Evolutionary conservation across 2,888 invertebrate species (phyloP).

Genomic region (Leptarthrus brevirostris): DNA sequence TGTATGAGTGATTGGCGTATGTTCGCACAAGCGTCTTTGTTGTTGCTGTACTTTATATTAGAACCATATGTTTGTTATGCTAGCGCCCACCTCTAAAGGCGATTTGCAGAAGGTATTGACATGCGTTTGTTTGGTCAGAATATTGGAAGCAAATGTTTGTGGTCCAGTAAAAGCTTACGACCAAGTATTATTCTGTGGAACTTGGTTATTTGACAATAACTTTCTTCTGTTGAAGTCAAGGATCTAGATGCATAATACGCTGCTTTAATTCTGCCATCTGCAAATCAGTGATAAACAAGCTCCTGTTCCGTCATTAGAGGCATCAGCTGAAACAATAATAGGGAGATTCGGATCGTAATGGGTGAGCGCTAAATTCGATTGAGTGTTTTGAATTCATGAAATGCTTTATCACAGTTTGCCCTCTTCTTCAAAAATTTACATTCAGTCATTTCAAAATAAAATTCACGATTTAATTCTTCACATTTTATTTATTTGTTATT

Average conservation of each 20-base stretch:
- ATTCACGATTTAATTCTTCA: no score
- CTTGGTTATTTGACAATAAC: slow-evolving; percentile 59
- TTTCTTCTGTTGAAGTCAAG: slow-evolving; percentile 58
- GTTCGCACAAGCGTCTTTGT: background rate
- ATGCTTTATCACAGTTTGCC: no score
- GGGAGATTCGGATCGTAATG: background rate
- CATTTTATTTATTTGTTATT: no score
- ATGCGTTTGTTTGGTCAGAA: slow-evolving; percentile 45
- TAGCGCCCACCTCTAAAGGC: slow-evolving; percentile 46
- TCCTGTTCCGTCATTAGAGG: slow-evolving; percentile 31
- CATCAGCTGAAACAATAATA: slow-evolving; percentile 43
- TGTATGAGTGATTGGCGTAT: no score
- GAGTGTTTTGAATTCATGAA: no score
- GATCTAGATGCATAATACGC: slow-evolving; percentile 56
- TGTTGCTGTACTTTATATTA: background rate
- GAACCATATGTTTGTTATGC: slow-evolving; percentile 18
- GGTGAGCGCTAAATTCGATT: no score
- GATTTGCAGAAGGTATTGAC: slow-evolving; percentile 29
- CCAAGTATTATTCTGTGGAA: slow-evolving; percentile 60
- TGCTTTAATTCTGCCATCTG: slow-evolving; percentile 57
- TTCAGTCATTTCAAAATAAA: no score
- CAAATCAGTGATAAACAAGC: slow-evolving; percentile 43
- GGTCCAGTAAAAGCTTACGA: slow-evolving; percentile 57
- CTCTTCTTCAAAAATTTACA: no score
- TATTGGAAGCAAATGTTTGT: slow-evolving; percentile 41